A percentile compares a stretch with the other conserved stretches of the same genome.
phyloP scores from a whole-genome alignment of 2,888 invertebrate genomes.

The Polia nebulosa region DNA sequence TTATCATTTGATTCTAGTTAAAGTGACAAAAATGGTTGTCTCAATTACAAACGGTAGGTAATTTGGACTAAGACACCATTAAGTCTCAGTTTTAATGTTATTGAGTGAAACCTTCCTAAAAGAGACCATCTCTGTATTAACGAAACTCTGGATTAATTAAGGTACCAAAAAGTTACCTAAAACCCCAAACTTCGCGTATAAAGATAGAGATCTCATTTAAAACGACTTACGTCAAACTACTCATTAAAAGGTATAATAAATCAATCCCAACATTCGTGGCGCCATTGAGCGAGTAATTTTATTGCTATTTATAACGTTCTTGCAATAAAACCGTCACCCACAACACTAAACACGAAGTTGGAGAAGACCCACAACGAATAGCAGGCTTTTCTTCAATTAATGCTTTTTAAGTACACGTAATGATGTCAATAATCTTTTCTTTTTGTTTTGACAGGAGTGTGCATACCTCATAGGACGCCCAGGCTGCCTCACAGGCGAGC shows the following conservation, averaged over 20 bases:
- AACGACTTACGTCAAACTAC: constrained; percentile 49
- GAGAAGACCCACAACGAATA: constrained; percentile 19
- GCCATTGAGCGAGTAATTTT: constrained; percentile 60
- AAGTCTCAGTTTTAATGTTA: too few species aligned
- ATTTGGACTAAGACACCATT: too few species aligned
- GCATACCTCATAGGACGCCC: too few species aligned
- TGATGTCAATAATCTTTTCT: too few species aligned
- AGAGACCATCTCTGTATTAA: not conserved
- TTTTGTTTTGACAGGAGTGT: too few species aligned
- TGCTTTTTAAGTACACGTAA: too few species aligned
- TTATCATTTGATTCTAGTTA: too few species aligned
- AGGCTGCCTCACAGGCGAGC: too few species aligned
- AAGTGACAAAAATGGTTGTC: too few species aligned
- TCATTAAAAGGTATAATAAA: constrained; percentile 58
- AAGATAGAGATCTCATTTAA: constrained; percentile 53
- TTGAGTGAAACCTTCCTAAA: too few species aligned
- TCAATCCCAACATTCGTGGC: constrained; percentile 46
- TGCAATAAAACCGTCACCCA: constrained; percentile 59
- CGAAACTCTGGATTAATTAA: not conserved
- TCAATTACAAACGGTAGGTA: too few species aligned
- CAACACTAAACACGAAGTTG: not conserved
- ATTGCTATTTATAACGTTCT: constrained; percentile 57
- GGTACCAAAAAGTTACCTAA: constrained; percentile 1
- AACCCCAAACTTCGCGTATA: constrained; percentile 1
- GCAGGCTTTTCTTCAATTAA: not conserved